Base-by-base conservation (phyloP, 2,797 vertebrate species). In the Hylomyscus alleni region DNA sequence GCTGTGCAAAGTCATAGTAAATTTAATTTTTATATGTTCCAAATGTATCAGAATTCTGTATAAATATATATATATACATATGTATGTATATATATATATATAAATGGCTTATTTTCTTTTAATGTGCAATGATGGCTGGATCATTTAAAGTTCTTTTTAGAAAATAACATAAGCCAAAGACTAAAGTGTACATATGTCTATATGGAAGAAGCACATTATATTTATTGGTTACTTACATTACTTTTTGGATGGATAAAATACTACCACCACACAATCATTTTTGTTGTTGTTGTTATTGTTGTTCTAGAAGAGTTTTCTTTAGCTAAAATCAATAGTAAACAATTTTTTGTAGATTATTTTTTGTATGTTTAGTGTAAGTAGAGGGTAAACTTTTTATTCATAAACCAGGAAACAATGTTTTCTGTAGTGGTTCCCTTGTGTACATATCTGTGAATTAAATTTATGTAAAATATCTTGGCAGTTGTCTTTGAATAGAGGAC, bases 111-210 rank as follows among this genome's bases (percentile, higher is more conserved):
- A 98, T 98, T 99, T 98, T 98, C 98, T 98, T 99, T 99, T 99
- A 98, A 98, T 98, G 99, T 99, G 99, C 99, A 99, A 99, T 99
- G 99, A 99, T 98, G 99, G 99, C 99, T 99, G 98, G 99, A 99
- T 99, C 98, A 99, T 98, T 98, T 97, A 98, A 98, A 98, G 97
- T 98, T 98, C 98, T 99, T 99, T 99, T 98, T 99, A 99, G 99
- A 99, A 98, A 99, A 99, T 99, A 99, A 99, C 99, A 99, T 99
- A 99, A 99, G 99, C 99, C 99, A 99, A 99, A 99, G 99, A 99
- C 98, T 99, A 98, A 98, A 99, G 98, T 99, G 99, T 99, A 99
- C 99, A 99, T 99, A 99, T 99, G 99, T 99, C 99, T 99, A 99
- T 99, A 99, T 98, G 98, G 99, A 99, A 99, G 99, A 99, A 99